Evolutionary conservation across 1,140 invertebrate species (phyloP).

Genomic region (Melipona quadrifasciata): DNA sequence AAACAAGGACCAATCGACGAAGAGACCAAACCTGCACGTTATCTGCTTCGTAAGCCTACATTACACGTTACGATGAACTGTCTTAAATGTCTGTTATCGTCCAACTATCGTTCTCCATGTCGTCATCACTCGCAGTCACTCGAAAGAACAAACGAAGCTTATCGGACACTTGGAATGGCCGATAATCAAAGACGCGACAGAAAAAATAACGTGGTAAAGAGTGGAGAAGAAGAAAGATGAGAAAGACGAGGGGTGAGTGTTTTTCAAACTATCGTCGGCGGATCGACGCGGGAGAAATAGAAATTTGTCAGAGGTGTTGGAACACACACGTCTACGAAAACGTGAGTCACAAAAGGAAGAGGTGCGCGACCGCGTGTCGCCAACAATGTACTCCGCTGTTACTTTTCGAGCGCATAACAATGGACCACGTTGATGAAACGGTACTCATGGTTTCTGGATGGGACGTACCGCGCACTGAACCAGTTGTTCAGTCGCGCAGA

Average conservation of each 20-base stretch:
- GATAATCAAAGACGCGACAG: not conserved
- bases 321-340: not conserved
- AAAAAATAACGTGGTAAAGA: not conserved
- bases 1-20: not conserved
- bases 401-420: slow-evolving; percentile 76
- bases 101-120: slow-evolving; percentile 20
- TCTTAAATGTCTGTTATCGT: slow-evolving; percentile 20
- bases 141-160: not conserved
- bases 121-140: slow-evolving; percentile 4
- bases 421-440: slow-evolving; percentile 73
- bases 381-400: slow-evolving; percentile 73
- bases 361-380: slow-evolving; percentile 69
- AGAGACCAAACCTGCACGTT: not conserved
- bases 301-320: not conserved
- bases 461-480: slow-evolving; percentile 75
- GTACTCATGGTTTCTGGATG: slow-evolving; percentile 75
- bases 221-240: not conserved
- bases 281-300: slow-evolving; percentile 11
- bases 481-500: slow-evolving; percentile 58
- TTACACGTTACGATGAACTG: not conserved
- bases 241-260: not conserved
- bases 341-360: slow-evolving; percentile 55
- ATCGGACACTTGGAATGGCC: not conserved
- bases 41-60: slow-evolving; percentile 28
- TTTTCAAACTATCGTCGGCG: not conserved